These are phyloP conservation scores for Abscondita cerata DNA, from an alignment of 2,888 invertebrate genomes.

Conservation along the genomic window DNA sequence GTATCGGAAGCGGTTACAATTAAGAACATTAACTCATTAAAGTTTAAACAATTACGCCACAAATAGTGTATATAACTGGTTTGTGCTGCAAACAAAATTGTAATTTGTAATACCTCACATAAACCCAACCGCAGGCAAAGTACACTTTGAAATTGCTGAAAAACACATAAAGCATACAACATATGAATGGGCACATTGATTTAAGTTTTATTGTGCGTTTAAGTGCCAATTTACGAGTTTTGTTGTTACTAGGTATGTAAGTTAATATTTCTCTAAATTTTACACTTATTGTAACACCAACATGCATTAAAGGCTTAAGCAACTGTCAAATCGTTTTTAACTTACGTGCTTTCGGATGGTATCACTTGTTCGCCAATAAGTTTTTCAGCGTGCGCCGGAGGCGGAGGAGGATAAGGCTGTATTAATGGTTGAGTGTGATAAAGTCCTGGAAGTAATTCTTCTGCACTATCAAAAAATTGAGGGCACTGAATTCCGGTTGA, in stretches of 20 bases:
- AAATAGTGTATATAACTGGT: slow-evolving; percentile 19
- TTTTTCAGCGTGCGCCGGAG: slow-evolving; percentile 70
- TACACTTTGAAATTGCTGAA: slow-evolving; percentile 82
- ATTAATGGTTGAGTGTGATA: slow-evolving; percentile 72
- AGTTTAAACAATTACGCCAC: slow-evolving; percentile 15
- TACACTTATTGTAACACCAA: slow-evolving; percentile 17
- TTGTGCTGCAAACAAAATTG: slow-evolving; percentile 32
- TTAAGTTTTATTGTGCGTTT: slow-evolving; percentile 11
- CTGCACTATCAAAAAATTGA: slow-evolving; percentile 60
- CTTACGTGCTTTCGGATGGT: slow-evolving; percentile 83
- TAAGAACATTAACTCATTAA: no score
- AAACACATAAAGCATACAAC: slow-evolving; percentile 53
- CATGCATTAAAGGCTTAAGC: slow-evolving; percentile 19
- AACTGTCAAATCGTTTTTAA: slow-evolving; percentile 41
- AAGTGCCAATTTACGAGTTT: slow-evolving; percentile 13
- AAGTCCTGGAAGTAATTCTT: slow-evolving; percentile 66
- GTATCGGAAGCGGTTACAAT: no score
- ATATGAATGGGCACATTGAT: slow-evolving; percentile 21
- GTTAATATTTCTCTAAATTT: not conserved
- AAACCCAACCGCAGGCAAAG: slow-evolving; percentile 87
- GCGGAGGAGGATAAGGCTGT: slow-evolving; percentile 70
- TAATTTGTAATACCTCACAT: slow-evolving; percentile 75
- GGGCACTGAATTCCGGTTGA: slow-evolving; percentile 78
- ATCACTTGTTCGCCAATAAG: slow-evolving; percentile 74
- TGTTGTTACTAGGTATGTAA: not conserved